Evolutionary conservation across 2,888 invertebrate genomes (phyloP).

Genomic region (Epinotia demarniana): DNA sequence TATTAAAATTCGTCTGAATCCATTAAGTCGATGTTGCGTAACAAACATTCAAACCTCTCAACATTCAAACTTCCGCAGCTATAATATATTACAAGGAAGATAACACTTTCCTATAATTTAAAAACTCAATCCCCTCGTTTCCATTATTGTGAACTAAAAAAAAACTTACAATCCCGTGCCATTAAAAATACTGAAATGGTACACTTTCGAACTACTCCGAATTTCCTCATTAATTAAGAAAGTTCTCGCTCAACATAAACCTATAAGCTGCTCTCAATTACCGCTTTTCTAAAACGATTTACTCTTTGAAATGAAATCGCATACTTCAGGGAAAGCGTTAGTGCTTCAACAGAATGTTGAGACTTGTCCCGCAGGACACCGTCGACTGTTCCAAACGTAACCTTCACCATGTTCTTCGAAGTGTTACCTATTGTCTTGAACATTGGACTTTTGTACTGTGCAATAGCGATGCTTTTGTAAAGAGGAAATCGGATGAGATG

Average conservation of each 20-base stretch:
- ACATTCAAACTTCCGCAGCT: no score
- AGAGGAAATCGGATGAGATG: neutral
- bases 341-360: conserved; percentile 8
- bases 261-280: conserved; percentile 12
- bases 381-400: conserved; percentile 14
- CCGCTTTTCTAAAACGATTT: conserved; percentile 3
- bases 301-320: conserved; percentile 33
- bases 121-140: no score
- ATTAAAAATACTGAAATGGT: no score
- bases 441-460: neutral
- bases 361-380: conserved; percentile 13
- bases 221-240: neutral
- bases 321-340: conserved; percentile 7
- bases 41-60: no score
- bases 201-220: no score
- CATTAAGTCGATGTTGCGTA: no score
- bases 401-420: neutral
- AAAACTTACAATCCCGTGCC: no score
- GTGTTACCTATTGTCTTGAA: neutral
- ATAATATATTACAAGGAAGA: no score
- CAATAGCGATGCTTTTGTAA: neutral
- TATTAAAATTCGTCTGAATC: no score
- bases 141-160: no score
- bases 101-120: no score
- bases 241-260: neutral